These are phyloP conservation scores for Oxyruncus cristatus DNA, from an alignment of 2,113 vertebrate species.

Conservation along the genomic window DNA sequence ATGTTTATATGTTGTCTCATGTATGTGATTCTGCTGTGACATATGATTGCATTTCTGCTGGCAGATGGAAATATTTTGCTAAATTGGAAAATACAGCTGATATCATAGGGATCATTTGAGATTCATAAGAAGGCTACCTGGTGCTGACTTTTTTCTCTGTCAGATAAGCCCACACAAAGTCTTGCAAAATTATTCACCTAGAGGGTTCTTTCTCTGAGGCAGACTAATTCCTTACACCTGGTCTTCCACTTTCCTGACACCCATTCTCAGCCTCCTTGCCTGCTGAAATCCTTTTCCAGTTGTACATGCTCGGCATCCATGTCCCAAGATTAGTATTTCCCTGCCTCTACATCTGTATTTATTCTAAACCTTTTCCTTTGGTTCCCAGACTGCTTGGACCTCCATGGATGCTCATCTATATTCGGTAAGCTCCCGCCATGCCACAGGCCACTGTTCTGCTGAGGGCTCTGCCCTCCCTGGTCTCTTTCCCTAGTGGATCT, in stretches of 20 bases:
- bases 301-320: neutral
- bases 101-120: neutral
- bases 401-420: neutral
- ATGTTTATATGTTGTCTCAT: neutral
- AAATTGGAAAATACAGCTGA: neutral
- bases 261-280: neutral
- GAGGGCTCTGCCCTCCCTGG: neutral
- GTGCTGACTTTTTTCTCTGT: neutral
- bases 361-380: conserved; percentile 40
- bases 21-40: neutral
- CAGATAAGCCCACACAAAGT: neutral
- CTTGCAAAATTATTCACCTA: neutral
- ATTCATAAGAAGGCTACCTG: neutral
- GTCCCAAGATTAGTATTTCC: neutral
- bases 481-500: neutral
- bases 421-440: neutral
- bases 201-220: neutral
- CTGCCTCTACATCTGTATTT: neutral
- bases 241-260: neutral
- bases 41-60: neutral
- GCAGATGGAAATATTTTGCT: neutral
- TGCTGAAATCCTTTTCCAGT: neutral
- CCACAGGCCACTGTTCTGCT: neutral
- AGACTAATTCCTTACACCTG: neutral
- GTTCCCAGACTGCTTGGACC: conserved; percentile 12